Conservation (phyloP, 2,888 invertebrate species). For the Ganaspis brasiliensis region DNA sequence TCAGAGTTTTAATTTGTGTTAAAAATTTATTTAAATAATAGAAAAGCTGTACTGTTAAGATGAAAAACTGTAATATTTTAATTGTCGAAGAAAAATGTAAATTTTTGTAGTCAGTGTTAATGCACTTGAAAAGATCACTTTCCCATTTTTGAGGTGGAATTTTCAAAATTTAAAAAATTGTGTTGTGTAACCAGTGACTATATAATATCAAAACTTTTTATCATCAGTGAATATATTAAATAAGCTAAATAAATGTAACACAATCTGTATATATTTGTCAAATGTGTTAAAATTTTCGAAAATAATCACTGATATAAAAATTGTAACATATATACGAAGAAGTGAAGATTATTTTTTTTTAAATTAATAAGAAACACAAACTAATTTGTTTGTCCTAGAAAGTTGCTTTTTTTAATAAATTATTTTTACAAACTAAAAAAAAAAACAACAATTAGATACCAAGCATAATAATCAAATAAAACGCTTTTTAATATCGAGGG, state of each 20-base stretch:
- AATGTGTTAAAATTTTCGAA: conserved; percentile 9
- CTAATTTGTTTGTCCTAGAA: background rate
- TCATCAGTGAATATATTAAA: conserved; percentile 4
- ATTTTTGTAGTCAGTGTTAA: too few species aligned
- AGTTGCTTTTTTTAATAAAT: background rate
- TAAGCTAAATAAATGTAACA: background rate
- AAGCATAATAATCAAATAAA: conserved; percentile 9
- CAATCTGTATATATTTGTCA: conserved; percentile 18
- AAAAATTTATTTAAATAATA: too few species aligned
- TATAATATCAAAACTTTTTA: background rate
- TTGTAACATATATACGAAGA: background rate
- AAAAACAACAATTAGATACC: background rate
- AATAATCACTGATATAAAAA: conserved; percentile 20
- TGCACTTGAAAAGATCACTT: too few species aligned
- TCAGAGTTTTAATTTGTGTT: too few species aligned
- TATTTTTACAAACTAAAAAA: background rate
- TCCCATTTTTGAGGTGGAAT: background rate
- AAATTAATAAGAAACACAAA: background rate
- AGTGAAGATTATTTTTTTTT: background rate
- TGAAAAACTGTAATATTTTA: too few species aligned
- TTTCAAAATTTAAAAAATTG: background rate
- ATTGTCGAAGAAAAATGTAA: too few species aligned
- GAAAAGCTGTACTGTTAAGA: too few species aligned
- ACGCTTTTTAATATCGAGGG: background rate
- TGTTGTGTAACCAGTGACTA: background rate